Base-by-base conservation (phyloP, 1,140 invertebrate species). In the Orussus abietinus region DNA sequence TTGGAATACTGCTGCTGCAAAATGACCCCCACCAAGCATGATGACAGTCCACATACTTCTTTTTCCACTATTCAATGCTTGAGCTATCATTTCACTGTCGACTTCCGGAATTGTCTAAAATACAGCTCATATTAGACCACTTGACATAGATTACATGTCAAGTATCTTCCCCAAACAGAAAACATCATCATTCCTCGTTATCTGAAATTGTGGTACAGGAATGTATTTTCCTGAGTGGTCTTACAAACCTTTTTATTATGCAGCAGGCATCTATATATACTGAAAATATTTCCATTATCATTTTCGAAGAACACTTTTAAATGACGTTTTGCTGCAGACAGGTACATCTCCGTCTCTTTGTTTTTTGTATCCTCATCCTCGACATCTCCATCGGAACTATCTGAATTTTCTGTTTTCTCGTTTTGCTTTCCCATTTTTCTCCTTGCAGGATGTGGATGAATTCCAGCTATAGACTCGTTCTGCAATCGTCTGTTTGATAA, bases 1-100 rank as follows among this genome's bases (percentile, higher is more conserved):
- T 57, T 84, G 74, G 72, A 91, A 92, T 21, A 93, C 74, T 20
- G 83, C 87, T 6, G 83, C 89, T 34, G 89, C 89, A 77, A 92
- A 92, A 66, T 91, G 88, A 2, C 90, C 90, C 20, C 88, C 88
- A 4, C 86, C 86, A 9, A 90, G 67, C 85, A 92, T 88, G 33
- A 92, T 69, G 1, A 92, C 69, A 1, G 82, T 80, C 84, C 85
- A 90, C 5, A 64, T 73, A 14, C 69, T 62, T 36, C 67, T 53
- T 5, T 39, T 57, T 10, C 65, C 71, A 36, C 71, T 61, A 38
- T 62, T 44, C 13, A 66, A 45, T 22, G 72, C 72, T 55, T 74
- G 63, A 22, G 62, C 35, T 14, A 77, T 54, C 42, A 81, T 61
- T 21, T 75, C 70, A 36, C 60, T 54, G 36, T 75, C 61, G 19